These are phyloP conservation scores for Leptodactylus fallax DNA, from an alignment of 2,797 vertebrate genomes.

Conservation along the genomic window DNA sequence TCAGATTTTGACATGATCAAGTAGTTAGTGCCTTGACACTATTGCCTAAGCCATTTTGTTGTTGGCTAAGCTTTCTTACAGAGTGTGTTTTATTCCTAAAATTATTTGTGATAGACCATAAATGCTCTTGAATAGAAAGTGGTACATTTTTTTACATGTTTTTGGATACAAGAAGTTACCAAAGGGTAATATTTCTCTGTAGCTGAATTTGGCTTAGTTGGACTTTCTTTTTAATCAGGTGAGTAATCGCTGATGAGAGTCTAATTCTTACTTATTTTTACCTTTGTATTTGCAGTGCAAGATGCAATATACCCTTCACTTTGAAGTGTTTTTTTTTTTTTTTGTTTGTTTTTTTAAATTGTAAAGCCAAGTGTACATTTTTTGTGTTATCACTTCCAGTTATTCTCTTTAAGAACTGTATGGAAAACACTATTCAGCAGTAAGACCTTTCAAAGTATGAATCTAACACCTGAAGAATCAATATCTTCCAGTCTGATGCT, in stretches of 20 bases:
- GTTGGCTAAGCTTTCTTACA: slow-evolving; percentile 19
- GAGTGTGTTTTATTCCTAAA: neutral
- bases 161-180: neutral
- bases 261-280: slow-evolving; percentile 25
- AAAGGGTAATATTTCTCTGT: neutral
- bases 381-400: neutral
- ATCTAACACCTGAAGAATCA: neutral
- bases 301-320: neutral
- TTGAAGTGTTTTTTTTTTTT: slow-evolving; percentile 1
- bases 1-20: neutral
- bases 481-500: slow-evolving; percentile 21
- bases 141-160: neutral
- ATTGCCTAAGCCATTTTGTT: slow-evolving; percentile 42
- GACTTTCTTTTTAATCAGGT: neutral
- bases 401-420: neutral
- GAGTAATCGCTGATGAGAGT: neutral
- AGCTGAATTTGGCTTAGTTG: neutral
- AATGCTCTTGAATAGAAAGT: neutral
- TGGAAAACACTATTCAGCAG: neutral
- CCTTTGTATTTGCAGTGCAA: slow-evolving; percentile 46
- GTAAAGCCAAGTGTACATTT: neutral
- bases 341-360: neutral
- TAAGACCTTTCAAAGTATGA: neutral
- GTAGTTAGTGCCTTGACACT: slow-evolving; percentile 49
- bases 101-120: slow-evolving; percentile 5